phyloP scores from a whole-genome alignment of 2,113 vertebrate species.

The Lepus europaeus region DNA sequence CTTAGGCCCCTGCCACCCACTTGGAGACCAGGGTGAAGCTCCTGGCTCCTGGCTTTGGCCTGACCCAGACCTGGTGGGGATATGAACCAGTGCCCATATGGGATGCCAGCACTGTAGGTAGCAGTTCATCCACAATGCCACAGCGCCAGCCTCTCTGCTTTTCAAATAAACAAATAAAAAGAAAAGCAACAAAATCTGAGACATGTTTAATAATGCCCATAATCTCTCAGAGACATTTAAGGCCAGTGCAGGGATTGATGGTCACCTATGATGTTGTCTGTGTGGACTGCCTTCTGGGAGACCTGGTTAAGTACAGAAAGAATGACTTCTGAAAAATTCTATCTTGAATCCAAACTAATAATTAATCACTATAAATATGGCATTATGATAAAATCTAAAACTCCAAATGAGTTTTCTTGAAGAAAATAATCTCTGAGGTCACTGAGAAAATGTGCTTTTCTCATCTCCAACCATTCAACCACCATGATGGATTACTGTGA shows the following conservation, averaged over 20 bases:
- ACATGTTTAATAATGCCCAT: constrained; percentile 5
- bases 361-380: constrained; percentile 46
- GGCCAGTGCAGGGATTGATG: neutral
- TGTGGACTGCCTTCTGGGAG: neutral
- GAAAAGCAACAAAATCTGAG: constrained; percentile 48
- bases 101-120: too few relatives aligned
- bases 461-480: constrained; percentile 42
- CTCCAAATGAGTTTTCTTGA: constrained; percentile 45
- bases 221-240: constrained; percentile 29
- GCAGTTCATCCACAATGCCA: too few relatives aligned
- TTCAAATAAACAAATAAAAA: too few relatives aligned
- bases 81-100: too few relatives aligned
- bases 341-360: constrained; percentile 63
- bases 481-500: constrained; percentile 60
- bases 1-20: too few relatives aligned
- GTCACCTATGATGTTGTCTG: neutral
- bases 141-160: too few relatives aligned
- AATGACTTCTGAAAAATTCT: constrained; percentile 54
- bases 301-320: neutral
- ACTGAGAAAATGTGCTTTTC: constrained; percentile 65
- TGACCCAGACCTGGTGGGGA: too few relatives aligned
- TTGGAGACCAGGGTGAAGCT: too few relatives aligned
- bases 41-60: too few relatives aligned
- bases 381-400: constrained; percentile 65
- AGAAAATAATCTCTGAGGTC: constrained; percentile 27